Evolutionary conservation across 2,888 invertebrate genomes (phyloP).

Genomic region (Sthenelais limicola): DNA sequence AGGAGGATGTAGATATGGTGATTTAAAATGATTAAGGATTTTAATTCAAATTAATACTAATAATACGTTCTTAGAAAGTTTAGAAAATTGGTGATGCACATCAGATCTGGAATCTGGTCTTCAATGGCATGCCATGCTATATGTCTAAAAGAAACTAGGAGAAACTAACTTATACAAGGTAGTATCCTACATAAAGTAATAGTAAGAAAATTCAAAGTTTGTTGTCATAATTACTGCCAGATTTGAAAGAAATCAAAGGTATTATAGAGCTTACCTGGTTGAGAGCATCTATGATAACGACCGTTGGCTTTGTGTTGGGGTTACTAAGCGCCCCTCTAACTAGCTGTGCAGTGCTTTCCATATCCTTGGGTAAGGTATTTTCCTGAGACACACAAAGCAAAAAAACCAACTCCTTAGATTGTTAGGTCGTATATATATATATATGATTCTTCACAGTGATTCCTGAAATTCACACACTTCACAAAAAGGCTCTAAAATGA

Average conservation of each 20-base stretch:
- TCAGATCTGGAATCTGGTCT: neutral
- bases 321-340: slow-evolving; percentile 66
- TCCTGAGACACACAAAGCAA: slow-evolving; percentile 53
- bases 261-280: slow-evolving; percentile 61
- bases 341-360: slow-evolving; percentile 66
- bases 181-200: no score
- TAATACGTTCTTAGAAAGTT: no score
- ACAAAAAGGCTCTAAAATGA: no score
- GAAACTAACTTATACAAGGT: no score
- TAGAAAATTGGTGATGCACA: no score
- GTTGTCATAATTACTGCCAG: neutral
- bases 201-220: no score
- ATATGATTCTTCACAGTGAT: neutral
- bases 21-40: no score
- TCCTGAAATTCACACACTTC: neutral
- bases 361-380: slow-evolving; percentile 62
- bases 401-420: neutral
- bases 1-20: no score
- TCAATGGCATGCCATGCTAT: no score
- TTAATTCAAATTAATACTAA: no score
- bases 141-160: no score
- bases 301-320: slow-evolving; percentile 65
- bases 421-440: neutral
- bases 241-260: neutral
- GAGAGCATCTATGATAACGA: slow-evolving; percentile 68